Evolutionary conservation across 2,888 invertebrate species (phyloP).

Genomic region (Arge pagana): DNA sequence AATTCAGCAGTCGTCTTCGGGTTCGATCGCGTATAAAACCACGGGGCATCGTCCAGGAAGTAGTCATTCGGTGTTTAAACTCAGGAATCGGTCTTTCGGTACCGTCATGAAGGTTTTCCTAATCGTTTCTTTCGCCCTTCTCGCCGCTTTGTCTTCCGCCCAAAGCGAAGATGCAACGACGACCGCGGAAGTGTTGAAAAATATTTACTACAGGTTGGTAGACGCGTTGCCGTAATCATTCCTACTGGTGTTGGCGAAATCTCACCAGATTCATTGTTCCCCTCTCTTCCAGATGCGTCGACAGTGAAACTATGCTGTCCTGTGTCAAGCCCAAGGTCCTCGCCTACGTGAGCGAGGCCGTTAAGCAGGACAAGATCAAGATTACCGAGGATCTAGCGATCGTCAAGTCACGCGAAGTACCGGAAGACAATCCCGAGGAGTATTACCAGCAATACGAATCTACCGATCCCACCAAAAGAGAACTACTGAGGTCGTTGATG

Average conservation of each 20-base stretch:
- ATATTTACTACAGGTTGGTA: conserved; percentile 51
- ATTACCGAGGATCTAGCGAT: conserved; percentile 78
- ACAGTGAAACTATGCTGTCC: conserved; percentile 51
- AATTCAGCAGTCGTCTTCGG: conserved; percentile 48
- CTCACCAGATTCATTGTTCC: background rate
- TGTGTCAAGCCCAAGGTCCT: conserved; percentile 81
- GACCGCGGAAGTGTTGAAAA: conserved; percentile 46
- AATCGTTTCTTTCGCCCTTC: conserved; percentile 41
- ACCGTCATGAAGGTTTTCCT: conserved; percentile 47
- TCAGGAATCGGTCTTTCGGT: conserved; percentile 46
- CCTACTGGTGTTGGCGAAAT: background rate
- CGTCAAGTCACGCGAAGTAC: conserved; percentile 64
- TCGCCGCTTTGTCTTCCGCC: conserved; percentile 39
- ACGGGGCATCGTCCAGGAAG: conserved; percentile 45
- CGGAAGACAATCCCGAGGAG: conserved; percentile 58
- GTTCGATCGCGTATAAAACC: conserved; percentile 54
- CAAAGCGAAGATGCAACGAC: conserved; percentile 45
- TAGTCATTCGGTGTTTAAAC: conserved; percentile 55
- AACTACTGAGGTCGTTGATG: conserved; percentile 59
- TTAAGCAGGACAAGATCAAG: conserved; percentile 70
- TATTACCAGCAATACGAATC: conserved; percentile 43
- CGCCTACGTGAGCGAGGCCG: conserved; percentile 72
- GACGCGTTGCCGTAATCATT: background rate
- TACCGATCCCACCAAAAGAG: conserved; percentile 48
- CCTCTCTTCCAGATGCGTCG: conserved; percentile 44